Evolutionary conservation across 92 coral and sea anemone species (phyloP).

Genomic region (Epizoanthus scotinus): DNA sequence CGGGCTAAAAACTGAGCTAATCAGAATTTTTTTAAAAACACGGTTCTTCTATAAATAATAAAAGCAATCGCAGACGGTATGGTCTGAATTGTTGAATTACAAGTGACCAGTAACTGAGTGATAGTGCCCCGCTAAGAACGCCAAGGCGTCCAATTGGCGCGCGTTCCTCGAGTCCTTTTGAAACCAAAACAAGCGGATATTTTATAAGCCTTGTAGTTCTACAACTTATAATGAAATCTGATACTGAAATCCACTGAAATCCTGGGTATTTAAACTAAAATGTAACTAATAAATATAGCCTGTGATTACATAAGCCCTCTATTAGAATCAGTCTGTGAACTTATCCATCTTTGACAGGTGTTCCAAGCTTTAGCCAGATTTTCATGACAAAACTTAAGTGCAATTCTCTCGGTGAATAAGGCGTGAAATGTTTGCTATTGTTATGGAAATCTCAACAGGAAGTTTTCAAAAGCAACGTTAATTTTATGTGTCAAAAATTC

Average conservation of each 20-base stretch:
- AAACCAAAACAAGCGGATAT: too few species aligned
- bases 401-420: not conserved
- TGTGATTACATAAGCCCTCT: not conserved
- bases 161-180: too few species aligned
- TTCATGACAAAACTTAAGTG: not conserved
- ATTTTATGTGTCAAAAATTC: conserved; percentile 1
- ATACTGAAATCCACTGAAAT: not conserved
- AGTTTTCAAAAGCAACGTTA: conserved; percentile 1
- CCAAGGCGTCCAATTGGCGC: too few species aligned
- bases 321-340: not conserved
- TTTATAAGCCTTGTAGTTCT: too few species aligned
- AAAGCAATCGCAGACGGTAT: too few species aligned
- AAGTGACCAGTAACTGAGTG: too few species aligned
- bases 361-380: not conserved
- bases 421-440: not conserved
- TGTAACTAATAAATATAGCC: not conserved
- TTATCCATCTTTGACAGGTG: not conserved
- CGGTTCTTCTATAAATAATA: too few species aligned
- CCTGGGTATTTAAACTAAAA: not conserved
- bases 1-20: too few species aligned
- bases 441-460: conserved; percentile 26
- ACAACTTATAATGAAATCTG: too few species aligned
- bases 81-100: too few species aligned
- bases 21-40: too few species aligned
- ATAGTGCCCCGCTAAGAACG: too few species aligned